A percentile compares a stretch with the other conserved stretches of the same genome.
These are phyloP conservation scores for Zelostemma sp. DNA, from an alignment of 1,140 invertebrate species.

Conservation along the genomic window DNA sequence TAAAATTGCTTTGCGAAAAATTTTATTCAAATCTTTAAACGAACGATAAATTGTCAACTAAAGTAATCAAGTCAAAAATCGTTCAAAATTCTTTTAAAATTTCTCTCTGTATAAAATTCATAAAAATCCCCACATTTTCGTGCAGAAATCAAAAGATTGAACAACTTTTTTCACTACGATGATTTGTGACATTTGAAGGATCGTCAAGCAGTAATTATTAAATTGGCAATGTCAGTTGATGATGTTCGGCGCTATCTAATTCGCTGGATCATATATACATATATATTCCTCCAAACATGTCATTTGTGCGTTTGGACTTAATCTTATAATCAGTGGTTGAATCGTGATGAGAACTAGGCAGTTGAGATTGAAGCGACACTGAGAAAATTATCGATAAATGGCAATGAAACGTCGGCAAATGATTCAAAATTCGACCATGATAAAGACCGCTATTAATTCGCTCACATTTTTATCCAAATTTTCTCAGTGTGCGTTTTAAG, in stretches of 20 bases:
- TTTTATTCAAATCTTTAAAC: no score
- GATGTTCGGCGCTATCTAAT: background rate
- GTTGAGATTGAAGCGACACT: constrained; percentile 54
- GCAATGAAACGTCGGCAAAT: background rate
- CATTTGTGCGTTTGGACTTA: constrained; percentile 69
- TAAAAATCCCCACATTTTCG: no score
- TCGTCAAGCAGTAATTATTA: background rate
- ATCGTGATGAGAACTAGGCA: constrained; percentile 64
- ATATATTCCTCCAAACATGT: constrained; percentile 62
- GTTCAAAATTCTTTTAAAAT: no score
- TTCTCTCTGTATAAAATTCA: no score
- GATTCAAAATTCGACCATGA: no score
- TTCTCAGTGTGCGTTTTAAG: constrained; percentile 2
- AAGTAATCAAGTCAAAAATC: no score
- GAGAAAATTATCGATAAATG: background rate
- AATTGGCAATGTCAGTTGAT: background rate
- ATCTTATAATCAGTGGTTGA: constrained; percentile 55
- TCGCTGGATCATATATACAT: constrained; percentile 31
- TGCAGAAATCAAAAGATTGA: no score
- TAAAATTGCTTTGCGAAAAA: no score
- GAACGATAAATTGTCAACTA: no score
- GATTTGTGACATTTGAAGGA: background rate
- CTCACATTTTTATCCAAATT: no score
- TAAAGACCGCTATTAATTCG: no score
- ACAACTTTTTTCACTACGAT: no score